Evolutionary conservation across 1,140 invertebrate species (phyloP), one percentile per base, ranked within the genome.

Genomic region (Coelopa frigida): DNA sequence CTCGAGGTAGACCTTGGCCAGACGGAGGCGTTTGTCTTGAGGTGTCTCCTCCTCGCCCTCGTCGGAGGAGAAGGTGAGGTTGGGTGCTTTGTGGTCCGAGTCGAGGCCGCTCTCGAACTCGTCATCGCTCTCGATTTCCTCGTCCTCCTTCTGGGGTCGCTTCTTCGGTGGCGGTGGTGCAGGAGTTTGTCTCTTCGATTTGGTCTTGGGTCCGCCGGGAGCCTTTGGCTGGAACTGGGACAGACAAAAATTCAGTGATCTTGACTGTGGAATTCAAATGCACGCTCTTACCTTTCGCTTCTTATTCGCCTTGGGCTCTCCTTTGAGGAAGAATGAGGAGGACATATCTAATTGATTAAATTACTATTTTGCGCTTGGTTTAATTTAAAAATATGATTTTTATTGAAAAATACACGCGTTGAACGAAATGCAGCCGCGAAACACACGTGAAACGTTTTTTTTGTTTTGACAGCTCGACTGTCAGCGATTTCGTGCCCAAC

Each of bases 1-100:
- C 57, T 84, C 73, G 26, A 97, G 73, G 73, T 94, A 93, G 65
- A 88, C 79, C 65, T 94, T 94, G 1, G 91, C 89, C 48, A 95
- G 71, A 26, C 88, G 75, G 26, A 97, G 54, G 57, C 87, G 86
- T 61, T 94, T 94, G 58, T 94, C 87, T 66, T 94, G 88, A 1
- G 85, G 80, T 6, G 89, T 95, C 66, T 87, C 82, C 48, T 88
- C 83, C 52, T 84, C 83, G 45, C 82, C 79, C 6, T 76, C 78
- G 37, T 75, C 78, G 3, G 72, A 70, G 27, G 77, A 75, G 21
- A 73, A 72, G 46, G 73, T 68, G 45, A 77, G 70, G 17, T 74
- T 68, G 23, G 75, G 70, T 50, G 65, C 70, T 24, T 18, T 20
- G 29, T 71, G 68, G 0, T 72, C 72, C 32, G 70, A 72, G 56